Percentiles rank a stretch among this genome's conserved stretches.
phyloP scores from a whole-genome alignment of 2,113 vertebrate species.

The Brachirus orientalis region DNA sequence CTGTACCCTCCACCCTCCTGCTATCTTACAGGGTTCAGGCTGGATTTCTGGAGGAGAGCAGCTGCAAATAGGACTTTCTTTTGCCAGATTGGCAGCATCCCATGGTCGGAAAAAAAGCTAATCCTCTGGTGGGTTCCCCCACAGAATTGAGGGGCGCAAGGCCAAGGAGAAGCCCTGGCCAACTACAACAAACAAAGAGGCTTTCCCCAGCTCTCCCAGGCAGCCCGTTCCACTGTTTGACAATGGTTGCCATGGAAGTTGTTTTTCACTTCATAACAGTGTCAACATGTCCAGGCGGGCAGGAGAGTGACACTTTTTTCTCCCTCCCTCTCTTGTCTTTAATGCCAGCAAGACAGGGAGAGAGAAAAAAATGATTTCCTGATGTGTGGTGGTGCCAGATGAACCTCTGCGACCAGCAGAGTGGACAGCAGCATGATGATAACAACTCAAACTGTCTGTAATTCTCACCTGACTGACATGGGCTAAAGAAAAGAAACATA shows the following conservation, averaged over 20 bases:
- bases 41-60: slow-evolving; percentile 83
- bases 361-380: slow-evolving; percentile 61
- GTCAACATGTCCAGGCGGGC: slow-evolving; percentile 75
- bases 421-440: neutral
- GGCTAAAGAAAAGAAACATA: neutral
- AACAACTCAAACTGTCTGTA: neutral
- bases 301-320: slow-evolving; percentile 67
- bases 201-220: slow-evolving; percentile 89
- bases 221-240: slow-evolving; percentile 84
- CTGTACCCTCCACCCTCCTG: slow-evolving; percentile 70
- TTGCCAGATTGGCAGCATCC: slow-evolving; percentile 87
- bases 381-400: slow-evolving; percentile 49
- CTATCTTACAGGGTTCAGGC: slow-evolving; percentile 85
- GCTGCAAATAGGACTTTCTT: slow-evolving; percentile 80
- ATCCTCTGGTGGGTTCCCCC: slow-evolving; percentile 82
- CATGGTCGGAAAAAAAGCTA: slow-evolving; percentile 81
- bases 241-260: slow-evolving; percentile 93
- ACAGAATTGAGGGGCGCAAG: slow-evolving; percentile 80
- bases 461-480: neutral
- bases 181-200: slow-evolving; percentile 91
- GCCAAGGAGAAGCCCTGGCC: slow-evolving; percentile 82
- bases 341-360: slow-evolving; percentile 18
- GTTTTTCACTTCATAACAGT: slow-evolving; percentile 92
- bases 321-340: slow-evolving; percentile 24
- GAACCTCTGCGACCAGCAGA: slow-evolving; percentile 26